Conservation (phyloP, 2,888 invertebrate species). For the Sphinx pinastri region DNA sequence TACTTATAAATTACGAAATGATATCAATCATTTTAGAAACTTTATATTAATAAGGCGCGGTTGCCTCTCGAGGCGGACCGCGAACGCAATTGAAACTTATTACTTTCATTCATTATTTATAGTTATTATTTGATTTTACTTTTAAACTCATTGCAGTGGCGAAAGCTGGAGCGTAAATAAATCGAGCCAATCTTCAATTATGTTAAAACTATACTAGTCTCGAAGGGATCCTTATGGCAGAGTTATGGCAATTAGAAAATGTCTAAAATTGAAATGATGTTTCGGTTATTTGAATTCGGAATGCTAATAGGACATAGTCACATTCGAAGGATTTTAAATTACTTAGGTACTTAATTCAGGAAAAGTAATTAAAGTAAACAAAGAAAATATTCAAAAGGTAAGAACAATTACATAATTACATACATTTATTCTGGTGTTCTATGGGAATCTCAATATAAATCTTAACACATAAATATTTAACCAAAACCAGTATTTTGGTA, state of each 20-base stretch:
- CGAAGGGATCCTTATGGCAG: not conserved
- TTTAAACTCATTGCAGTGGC: not conserved
- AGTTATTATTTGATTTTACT: not conserved
- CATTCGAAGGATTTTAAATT: too few relatives aligned
- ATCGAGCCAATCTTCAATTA: not conserved
- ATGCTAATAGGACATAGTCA: too few relatives aligned
- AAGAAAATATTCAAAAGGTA: too few relatives aligned
- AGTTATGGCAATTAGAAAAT: not conserved
- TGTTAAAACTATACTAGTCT: too few relatives aligned
- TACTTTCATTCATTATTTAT: not conserved
- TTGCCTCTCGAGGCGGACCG: not conserved
- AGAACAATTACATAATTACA: too few relatives aligned
- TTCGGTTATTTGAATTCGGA: too few relatives aligned
- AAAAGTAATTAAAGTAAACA: too few relatives aligned
- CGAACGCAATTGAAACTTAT: conserved; percentile 6
- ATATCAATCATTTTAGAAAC: conserved; percentile 25
- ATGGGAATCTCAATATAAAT: not conserved
- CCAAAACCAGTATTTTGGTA: not conserved
- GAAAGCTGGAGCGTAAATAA: not conserved
- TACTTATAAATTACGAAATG: conserved; percentile 21
- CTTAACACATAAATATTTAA: not conserved
- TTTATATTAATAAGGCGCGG: conserved; percentile 10
- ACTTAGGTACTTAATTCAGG: too few relatives aligned
- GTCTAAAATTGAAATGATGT: too few relatives aligned
- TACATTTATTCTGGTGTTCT: too few relatives aligned